A percentile compares a stretch with the other conserved stretches of the same genome.
phyloP scores from a whole-genome alignment of 2,888 invertebrate species.

The Polietes domitor region DNA sequence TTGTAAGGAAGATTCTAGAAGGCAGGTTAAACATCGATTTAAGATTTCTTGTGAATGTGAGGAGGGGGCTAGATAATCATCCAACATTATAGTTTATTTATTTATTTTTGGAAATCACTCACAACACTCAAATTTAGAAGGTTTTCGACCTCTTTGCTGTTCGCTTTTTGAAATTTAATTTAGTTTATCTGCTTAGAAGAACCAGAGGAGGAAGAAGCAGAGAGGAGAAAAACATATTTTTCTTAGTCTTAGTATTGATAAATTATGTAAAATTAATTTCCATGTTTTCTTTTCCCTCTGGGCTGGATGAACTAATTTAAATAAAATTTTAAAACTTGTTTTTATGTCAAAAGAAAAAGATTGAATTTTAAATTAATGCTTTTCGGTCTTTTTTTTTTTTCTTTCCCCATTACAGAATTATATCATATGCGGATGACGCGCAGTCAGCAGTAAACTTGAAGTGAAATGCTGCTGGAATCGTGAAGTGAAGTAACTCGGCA shows the following conservation, averaged over 20 bases:
- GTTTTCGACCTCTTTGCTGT: neutral
- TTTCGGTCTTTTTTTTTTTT: neutral
- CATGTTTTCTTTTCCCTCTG: neutral
- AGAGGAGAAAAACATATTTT: too few species aligned
- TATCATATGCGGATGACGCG: constrained; percentile 44
- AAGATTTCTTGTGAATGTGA: too few species aligned
- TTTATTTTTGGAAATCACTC: neutral
- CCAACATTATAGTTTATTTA: neutral
- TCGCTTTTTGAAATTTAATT: neutral
- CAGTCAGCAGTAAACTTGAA: neutral
- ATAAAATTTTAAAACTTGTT: constrained; percentile 17
- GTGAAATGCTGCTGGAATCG: constrained; percentile 23
- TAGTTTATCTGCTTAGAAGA: neutral
- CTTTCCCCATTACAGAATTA: constrained; percentile 65
- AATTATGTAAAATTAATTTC: constrained; percentile 49
- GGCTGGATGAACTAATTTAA: constrained; percentile 2
- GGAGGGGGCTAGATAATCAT: too few species aligned
- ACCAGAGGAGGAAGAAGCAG: too few species aligned
- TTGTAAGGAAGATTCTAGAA: neutral
- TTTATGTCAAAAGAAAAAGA: constrained; percentile 38
- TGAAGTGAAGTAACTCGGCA: constrained; percentile 8
- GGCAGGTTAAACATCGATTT: too few species aligned
- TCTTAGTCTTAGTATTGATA: constrained; percentile 1
- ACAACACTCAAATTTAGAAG: neutral
- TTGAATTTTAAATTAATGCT: neutral